A percentile compares a stretch with the other conserved stretches of the same genome.
Conservation (phyloP, 2,113 vertebrate species). For the Chamaetylas fuelleborni region DNA sequence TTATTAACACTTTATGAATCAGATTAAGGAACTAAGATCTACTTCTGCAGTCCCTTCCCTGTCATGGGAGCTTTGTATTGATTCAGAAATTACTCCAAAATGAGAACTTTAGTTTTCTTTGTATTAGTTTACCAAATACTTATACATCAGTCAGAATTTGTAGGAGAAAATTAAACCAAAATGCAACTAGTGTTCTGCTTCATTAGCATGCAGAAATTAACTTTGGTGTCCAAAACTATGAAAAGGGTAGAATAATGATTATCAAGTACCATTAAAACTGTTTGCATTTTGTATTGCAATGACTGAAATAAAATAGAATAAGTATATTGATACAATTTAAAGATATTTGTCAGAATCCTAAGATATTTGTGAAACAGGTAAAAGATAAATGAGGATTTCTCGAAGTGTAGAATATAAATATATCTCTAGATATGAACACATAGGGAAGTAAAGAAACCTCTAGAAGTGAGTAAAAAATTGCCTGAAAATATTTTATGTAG, state of each 20-base stretch:
- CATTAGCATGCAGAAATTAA: not conserved
- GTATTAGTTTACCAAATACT: not conserved
- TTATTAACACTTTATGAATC: not conserved
- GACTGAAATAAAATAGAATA: not conserved
- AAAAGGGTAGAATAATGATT: not conserved
- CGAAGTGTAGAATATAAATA: not conserved
- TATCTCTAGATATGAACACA: not conserved
- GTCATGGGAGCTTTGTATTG: not conserved
- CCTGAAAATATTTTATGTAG: not conserved
- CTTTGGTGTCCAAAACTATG: not conserved
- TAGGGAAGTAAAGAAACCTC: not conserved
- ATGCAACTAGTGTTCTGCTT: not conserved
- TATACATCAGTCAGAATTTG: not conserved
- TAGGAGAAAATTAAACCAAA: not conserved
- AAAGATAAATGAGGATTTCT: not conserved
- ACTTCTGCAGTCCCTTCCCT: not conserved
- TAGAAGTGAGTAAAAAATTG: not conserved
- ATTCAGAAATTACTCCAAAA: constrained; percentile 27
- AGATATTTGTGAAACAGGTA: not conserved
- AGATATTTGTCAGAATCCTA: not conserved
- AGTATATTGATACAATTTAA: not conserved
- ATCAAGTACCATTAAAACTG: not conserved
- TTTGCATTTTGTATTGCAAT: not conserved
- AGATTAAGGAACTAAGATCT: not conserved
- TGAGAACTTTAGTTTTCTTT: not conserved